Conservation (phyloP, 2,888 invertebrate species). For the Strigamia maritima region DNA sequence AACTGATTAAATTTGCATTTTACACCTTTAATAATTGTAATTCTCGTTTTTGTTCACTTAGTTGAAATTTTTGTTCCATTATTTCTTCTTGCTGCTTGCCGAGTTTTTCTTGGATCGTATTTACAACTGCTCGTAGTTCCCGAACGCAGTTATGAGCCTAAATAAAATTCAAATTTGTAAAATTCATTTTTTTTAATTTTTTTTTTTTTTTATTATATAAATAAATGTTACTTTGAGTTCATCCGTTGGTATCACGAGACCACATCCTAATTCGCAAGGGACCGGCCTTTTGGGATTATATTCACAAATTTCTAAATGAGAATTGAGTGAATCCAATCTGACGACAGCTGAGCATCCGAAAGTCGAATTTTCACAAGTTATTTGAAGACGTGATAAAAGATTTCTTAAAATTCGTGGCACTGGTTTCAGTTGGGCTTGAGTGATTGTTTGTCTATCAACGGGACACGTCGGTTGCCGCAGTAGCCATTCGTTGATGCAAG, state of each 20-base stretch:
- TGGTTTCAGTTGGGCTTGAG: slow-evolving; percentile 81
- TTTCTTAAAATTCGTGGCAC: slow-evolving; percentile 92
- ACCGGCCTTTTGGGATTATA: slow-evolving; percentile 91
- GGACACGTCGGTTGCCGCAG: slow-evolving; percentile 91
- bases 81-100: slow-evolving; percentile 82
- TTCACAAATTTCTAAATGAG: slow-evolving; percentile 87
- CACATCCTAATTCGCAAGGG: slow-evolving; percentile 90
- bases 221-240: slow-evolving; percentile 66
- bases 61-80: slow-evolving; percentile 77
- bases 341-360: slow-evolving; percentile 81
- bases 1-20: no score
- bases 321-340: slow-evolving; percentile 77
- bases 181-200: no score
- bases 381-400: slow-evolving; percentile 79
- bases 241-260: slow-evolving; percentile 90
- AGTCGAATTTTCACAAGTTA: slow-evolving; percentile 84
- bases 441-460: slow-evolving; percentile 85
- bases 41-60: slow-evolving; percentile 86
- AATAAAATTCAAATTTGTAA: slow-evolving; percentile 40
- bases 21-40: slow-evolving; percentile 76
- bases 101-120: slow-evolving; percentile 80
- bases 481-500: slow-evolving; percentile 93
- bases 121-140: slow-evolving; percentile 77
- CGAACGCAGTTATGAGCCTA: slow-evolving; percentile 87
- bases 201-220: no score